Conservation (phyloP, 2,113 vertebrate species). For the Petrocephalus zakoni region DNA sequence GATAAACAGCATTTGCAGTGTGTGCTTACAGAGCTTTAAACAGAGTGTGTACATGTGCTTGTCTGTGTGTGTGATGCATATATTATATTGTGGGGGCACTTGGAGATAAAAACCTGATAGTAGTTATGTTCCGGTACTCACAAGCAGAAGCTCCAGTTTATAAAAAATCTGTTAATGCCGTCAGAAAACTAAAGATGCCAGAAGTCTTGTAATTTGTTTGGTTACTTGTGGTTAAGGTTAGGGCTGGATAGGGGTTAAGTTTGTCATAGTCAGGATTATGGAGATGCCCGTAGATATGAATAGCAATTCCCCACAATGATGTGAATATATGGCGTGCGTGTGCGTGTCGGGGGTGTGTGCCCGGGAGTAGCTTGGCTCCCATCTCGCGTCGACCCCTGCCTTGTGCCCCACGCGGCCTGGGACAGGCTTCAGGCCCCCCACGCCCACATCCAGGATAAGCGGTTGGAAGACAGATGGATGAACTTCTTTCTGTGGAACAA, state of each 20-base stretch:
- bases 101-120: too few relatives aligned
- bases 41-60: too few relatives aligned
- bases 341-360: background rate
- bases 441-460: background rate
- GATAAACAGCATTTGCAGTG: background rate
- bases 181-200: background rate
- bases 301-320: background rate
- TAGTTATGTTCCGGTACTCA: background rate
- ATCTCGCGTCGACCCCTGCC: background rate
- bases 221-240: background rate
- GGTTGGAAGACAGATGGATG: background rate
- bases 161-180: background rate
- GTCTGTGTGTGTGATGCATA: too few relatives aligned
- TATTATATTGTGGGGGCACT: background rate
- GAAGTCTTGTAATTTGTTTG: background rate
- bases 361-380: background rate
- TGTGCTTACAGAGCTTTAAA: too few relatives aligned
- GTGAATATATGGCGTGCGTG: background rate
- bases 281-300: background rate
- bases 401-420: background rate
- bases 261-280: background rate
- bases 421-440: background rate
- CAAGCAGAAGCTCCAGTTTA: background rate
- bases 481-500: background rate
- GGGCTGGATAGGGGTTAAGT: background rate